These are phyloP conservation scores for Melieria omissa DNA, from an alignment of 2,888 invertebrate genomes.

Conservation along the genomic window DNA sequence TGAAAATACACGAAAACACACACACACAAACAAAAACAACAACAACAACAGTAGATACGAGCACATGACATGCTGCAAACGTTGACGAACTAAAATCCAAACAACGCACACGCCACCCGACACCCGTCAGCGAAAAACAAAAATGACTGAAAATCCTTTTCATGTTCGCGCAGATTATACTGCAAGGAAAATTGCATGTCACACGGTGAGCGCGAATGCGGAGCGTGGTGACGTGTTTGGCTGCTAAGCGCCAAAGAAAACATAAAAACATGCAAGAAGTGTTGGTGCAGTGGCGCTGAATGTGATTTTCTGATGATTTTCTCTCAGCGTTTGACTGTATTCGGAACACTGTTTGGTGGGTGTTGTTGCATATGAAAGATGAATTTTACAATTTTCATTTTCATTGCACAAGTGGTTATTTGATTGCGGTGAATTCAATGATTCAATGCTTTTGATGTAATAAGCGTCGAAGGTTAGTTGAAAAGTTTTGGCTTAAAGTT, in stretches of 20 bases:
- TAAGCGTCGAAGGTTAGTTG: too few species aligned
- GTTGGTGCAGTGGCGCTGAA: too few species aligned
- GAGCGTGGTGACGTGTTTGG: too few species aligned
- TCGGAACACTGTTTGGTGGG: too few species aligned
- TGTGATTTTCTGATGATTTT: too few species aligned
- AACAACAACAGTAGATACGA: background rate
- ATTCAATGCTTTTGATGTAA: too few species aligned
- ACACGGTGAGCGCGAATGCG: background rate
- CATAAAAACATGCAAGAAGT: constrained; percentile 10
- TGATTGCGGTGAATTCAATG: too few species aligned
- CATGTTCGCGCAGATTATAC: constrained; percentile 39
- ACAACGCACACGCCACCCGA: background rate
- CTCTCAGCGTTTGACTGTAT: too few species aligned
- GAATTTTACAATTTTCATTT: too few species aligned
- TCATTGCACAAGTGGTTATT: too few species aligned
- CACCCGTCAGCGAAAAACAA: constrained; percentile 28
- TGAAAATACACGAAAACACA: background rate
- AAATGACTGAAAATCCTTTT: constrained; percentile 41
- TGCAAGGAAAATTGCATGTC: constrained; percentile 24
- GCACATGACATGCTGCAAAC: constrained; percentile 9
- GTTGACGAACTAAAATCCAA: background rate
- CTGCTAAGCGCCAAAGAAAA: constrained; percentile 19
- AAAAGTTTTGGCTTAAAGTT: too few species aligned
- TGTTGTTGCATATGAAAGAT: too few species aligned
- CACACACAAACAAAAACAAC: background rate